These are phyloP conservation scores for Halcyon leucocephala DNA, from an alignment of 2,797 vertebrate genomes.

Conservation along the genomic window DNA sequence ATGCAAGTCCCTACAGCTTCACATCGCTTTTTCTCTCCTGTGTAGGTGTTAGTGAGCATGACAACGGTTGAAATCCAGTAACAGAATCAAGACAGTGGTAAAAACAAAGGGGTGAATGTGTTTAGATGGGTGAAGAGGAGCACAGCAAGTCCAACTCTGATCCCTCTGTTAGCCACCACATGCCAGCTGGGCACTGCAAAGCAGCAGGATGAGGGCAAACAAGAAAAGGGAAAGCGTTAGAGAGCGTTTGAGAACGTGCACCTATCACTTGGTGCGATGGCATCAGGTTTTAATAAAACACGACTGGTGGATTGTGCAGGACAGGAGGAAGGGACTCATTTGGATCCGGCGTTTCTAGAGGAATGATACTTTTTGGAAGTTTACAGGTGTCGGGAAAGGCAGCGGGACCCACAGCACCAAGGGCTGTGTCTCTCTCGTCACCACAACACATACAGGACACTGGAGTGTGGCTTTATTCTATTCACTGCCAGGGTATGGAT, in stretches of 20 bases:
- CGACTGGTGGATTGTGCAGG: not conserved
- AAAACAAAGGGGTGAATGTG: not conserved
- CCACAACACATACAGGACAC: not conserved
- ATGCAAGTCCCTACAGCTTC: not conserved
- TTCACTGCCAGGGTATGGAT: not conserved
- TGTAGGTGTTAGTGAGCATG: not conserved
- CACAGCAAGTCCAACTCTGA: not conserved
- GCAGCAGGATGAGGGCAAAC: not conserved
- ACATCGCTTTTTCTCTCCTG: not conserved
- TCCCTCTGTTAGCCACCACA: not conserved
- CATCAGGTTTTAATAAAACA: not conserved
- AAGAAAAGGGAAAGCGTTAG: not conserved
- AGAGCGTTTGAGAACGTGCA: not conserved
- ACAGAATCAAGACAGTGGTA: not conserved
- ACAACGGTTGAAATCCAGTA: not conserved
- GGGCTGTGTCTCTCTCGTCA: accelerated
- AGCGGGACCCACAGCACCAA: not conserved
- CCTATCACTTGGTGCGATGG: not conserved
- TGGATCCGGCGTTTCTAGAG: not conserved
- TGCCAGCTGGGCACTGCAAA: not conserved
- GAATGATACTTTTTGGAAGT: not conserved
- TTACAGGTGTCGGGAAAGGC: not conserved
- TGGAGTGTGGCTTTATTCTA: not conserved
- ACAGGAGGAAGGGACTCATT: not conserved
- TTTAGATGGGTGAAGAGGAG: not conserved